Conservation (phyloP, 30 jellyfish, hydroid and myxozoan genomes). For the Chrysaora quinquecirrha region DNA sequence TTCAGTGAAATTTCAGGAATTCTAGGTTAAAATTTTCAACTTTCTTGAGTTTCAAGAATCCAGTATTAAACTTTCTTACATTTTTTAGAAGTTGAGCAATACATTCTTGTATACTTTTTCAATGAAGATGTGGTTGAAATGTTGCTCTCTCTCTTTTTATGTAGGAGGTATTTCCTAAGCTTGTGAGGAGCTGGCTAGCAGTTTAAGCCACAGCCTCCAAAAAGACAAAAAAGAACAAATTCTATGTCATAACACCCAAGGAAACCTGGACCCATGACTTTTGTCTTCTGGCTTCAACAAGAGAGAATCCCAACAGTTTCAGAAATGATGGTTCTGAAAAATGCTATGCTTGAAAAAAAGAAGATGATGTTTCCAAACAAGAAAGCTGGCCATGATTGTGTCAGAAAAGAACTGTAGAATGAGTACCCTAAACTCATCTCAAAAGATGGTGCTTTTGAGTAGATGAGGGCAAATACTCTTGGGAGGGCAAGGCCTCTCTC, state of each 20-base stretch:
- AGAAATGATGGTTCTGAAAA: background rate
- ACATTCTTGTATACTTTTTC: no score
- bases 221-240: slow-evolving; percentile 3
- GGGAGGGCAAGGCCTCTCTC: slow-evolving; percentile 3
- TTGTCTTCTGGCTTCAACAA: no score
- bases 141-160: background rate
- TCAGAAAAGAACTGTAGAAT: background rate
- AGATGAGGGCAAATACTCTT: background rate
- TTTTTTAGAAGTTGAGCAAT: no score
- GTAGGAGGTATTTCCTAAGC: slow-evolving; percentile 10
- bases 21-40: no score
- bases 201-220: slow-evolving; percentile 4
- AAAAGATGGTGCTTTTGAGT: slow-evolving; percentile 20
- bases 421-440: slow-evolving; percentile 4
- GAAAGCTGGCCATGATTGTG: no score
- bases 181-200: background rate
- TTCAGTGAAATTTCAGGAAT: no score
- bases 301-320: background rate
- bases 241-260: background rate
- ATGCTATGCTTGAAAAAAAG: slow-evolving; percentile 11
- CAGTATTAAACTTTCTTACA: no score
- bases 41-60: no score
- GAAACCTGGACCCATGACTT: no score
- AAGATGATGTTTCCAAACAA: slow-evolving; percentile 10
- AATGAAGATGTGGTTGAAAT: no score